A percentile compares a stretch with the other conserved stretches of the same genome.
These are phyloP conservation scores for Galerucella nymphaeae DNA, from an alignment of 2,888 invertebrate species.

Conservation along the genomic window DNA sequence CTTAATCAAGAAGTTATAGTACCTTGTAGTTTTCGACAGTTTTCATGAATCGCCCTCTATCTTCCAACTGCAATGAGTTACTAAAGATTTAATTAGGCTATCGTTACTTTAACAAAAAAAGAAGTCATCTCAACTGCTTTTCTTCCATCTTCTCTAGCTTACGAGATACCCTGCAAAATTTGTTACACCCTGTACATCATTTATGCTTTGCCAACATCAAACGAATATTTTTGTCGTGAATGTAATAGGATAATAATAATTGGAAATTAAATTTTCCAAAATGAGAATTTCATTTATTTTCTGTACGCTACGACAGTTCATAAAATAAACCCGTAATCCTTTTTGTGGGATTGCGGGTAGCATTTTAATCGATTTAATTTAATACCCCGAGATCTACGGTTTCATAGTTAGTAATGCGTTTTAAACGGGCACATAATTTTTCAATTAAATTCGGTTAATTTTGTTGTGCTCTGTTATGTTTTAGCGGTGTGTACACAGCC, in stretches of 20 bases:
- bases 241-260: background rate
- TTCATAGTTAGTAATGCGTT: constrained; percentile 3
- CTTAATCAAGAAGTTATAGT: no score
- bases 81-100: no score
- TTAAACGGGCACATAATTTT: constrained; percentile 6
- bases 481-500: background rate
- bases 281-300: constrained; percentile 19
- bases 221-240: no score
- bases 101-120: no score
- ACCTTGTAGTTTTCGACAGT: no score
- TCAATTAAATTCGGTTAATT: constrained; percentile 20
- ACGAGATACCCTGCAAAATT: no score
- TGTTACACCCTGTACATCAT: no score
- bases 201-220: no score
- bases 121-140: no score
- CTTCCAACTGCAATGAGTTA: no score
- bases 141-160: no score
- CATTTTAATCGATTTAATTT: constrained; percentile 29
- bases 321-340: constrained; percentile 25
- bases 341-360: constrained; percentile 19
- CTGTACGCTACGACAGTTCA: constrained; percentile 12
- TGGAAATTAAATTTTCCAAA: background rate
- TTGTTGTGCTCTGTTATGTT: background rate
- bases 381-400: background rate
- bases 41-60: no score